Evolutionary conservation across 2,888 invertebrate species (phyloP).

Genomic region (Campoplex capitator): DNA sequence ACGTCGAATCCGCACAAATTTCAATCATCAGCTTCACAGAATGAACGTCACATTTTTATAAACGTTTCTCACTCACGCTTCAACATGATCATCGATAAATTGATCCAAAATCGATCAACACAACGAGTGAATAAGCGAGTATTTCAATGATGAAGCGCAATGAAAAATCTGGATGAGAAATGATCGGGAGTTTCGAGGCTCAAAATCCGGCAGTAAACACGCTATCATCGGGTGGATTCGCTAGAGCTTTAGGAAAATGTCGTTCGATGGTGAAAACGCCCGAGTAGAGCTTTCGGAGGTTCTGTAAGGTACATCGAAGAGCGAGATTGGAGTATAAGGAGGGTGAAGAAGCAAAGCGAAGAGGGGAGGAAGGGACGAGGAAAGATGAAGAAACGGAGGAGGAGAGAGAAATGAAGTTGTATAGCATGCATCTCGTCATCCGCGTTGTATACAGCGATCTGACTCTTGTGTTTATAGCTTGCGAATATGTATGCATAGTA

Average conservation of each 20-base stretch:
- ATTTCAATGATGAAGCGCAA: background rate
- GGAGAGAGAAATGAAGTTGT: conserved; percentile 7
- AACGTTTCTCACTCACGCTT: too few species aligned
- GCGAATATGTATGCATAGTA: conserved; percentile 83
- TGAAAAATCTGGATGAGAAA: conserved; percentile 19
- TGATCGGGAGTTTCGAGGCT: conserved; percentile 43
- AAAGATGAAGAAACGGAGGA: background rate
- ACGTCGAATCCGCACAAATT: background rate
- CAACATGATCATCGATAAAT: too few species aligned
- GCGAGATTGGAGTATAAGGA: conserved; percentile 27
- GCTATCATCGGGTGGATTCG: conserved; percentile 58
- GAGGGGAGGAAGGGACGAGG: conserved; percentile 1
- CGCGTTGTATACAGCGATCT: conserved; percentile 74
- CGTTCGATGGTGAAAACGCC: conserved; percentile 14
- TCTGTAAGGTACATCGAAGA: conserved; percentile 4
- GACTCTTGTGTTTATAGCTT: conserved; percentile 82
- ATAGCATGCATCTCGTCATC: conserved; percentile 50
- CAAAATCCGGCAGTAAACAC: conserved; percentile 56
- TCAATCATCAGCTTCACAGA: background rate
- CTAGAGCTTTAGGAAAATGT: conserved; percentile 9
- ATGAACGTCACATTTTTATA: too few species aligned
- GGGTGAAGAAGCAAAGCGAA: background rate
- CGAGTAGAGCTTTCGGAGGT: conserved; percentile 4
- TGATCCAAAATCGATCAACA: background rate
- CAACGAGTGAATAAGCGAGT: background rate